Percentiles rank a stretch among this genome's conserved stretches.
phyloP scores from a whole-genome alignment of 2,888 invertebrate genomes.

The Deroplatys truncata region DNA sequence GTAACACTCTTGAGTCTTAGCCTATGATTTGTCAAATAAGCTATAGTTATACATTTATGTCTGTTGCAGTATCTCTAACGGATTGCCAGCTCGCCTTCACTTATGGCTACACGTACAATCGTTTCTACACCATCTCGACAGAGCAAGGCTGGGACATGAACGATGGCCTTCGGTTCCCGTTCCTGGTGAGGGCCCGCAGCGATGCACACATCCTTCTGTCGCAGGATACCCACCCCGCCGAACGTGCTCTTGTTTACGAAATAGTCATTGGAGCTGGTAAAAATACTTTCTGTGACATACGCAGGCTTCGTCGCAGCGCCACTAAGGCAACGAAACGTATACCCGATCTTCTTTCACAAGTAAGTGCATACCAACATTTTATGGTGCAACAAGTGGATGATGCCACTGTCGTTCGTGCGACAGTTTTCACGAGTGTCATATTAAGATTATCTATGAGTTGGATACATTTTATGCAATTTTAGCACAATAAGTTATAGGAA shows the following conservation, averaged over 20 bases:
- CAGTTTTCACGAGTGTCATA: too few species aligned
- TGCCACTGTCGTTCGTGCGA: too few species aligned
- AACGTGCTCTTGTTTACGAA: slow-evolving; percentile 60
- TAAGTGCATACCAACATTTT: background rate
- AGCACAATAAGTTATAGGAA: too few species aligned
- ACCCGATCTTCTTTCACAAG: slow-evolving; percentile 53
- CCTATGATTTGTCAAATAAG: too few species aligned
- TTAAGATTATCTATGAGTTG: too few species aligned
- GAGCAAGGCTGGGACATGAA: background rate
- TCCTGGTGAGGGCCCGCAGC: slow-evolving; percentile 61
- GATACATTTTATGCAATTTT: too few species aligned
- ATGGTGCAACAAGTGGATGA: too few species aligned
- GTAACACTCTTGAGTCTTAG: too few species aligned
- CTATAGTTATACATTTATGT: background rate
- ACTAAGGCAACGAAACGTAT: slow-evolving; percentile 56
- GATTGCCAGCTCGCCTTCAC: slow-evolving; percentile 17
- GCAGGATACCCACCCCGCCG: slow-evolving; percentile 46
- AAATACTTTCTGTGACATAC: slow-evolving; percentile 65
- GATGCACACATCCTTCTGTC: slow-evolving; percentile 68
- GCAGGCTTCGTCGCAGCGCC: slow-evolving; percentile 54
- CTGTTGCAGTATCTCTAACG: background rate
- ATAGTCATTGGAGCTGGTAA: slow-evolving; percentile 66
- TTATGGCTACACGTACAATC: slow-evolving; percentile 24
- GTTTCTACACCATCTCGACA: slow-evolving; percentile 14
- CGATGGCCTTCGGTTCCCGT: slow-evolving; percentile 50